phyloP scores from a whole-genome alignment of 2,113 vertebrate genomes.

The Dromiciops gliroides region DNA sequence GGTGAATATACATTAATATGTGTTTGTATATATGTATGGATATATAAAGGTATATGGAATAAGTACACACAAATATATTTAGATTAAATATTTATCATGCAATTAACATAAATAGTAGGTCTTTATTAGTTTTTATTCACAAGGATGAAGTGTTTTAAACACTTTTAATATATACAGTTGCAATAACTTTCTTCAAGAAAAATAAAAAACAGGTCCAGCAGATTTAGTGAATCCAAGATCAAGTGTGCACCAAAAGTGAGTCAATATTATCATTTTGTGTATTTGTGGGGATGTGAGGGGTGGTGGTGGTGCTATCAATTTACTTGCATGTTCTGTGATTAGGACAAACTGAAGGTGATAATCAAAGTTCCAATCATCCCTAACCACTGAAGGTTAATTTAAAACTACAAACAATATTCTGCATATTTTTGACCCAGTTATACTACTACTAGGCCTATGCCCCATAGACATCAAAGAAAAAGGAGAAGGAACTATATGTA shows the following conservation, averaged over 20 bases:
- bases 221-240: not conserved
- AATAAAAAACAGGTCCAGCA: not conserved
- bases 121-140: not conserved
- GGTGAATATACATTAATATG: not conserved
- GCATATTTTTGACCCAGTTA: not conserved
- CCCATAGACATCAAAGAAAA: not conserved
- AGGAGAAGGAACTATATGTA: not conserved
- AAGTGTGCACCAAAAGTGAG: not conserved
- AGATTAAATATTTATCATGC: not conserved
- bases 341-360: not conserved
- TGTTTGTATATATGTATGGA: not conserved
- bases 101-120: not conserved
- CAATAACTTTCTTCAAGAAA: conserved; percentile 18
- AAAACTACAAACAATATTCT: not conserved
- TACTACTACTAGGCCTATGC: not conserved
- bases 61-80: not conserved
- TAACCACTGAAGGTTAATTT: not conserved
- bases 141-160: not conserved
- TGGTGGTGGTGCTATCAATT: not conserved
- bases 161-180: not conserved
- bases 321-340: not conserved
- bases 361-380: not conserved
- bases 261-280: not conserved
- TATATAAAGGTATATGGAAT: not conserved
- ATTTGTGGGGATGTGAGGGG: not conserved